phyloP scores from a whole-genome alignment of 2,797 vertebrate genomes.

The Rhyacichthys aspro region DNA sequence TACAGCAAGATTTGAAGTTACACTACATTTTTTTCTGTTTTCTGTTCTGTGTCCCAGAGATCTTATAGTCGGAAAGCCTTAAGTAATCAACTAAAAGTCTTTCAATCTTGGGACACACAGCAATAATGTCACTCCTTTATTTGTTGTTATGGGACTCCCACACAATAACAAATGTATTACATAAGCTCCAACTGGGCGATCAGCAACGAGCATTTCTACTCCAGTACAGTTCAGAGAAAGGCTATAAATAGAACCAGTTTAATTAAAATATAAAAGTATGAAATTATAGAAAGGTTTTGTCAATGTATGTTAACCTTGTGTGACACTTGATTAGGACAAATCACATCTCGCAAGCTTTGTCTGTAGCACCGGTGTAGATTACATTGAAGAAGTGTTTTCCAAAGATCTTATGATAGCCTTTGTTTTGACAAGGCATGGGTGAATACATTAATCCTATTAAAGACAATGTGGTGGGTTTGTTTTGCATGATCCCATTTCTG shows the following conservation, averaged over 20 bases:
- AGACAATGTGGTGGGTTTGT: constrained; percentile 31
- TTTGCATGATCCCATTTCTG: constrained; percentile 33
- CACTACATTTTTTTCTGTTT: no score
- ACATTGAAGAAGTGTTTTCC: constrained; percentile 28
- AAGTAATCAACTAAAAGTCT: not conserved
- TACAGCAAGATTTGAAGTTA: no score
- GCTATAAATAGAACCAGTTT: not conserved
- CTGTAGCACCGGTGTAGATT: constrained; percentile 19
- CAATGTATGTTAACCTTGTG: not conserved
- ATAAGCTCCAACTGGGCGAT: not conserved
- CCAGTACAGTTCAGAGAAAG: not conserved
- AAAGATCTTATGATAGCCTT: constrained; percentile 30
- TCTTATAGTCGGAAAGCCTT: not conserved
- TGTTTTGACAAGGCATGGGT: constrained; percentile 23
- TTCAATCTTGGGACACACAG: not conserved
- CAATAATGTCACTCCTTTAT: not conserved
- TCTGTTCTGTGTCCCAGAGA: not conserved
- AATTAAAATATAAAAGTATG: not conserved
- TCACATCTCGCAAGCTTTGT: constrained; percentile 21
- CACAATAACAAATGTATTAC: not conserved
- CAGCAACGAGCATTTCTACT: not conserved
- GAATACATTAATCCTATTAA: constrained; percentile 47
- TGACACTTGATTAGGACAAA: not conserved
- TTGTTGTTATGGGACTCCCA: not conserved
- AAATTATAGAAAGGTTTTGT: not conserved